A percentile compares a stretch with the other conserved stretches of the same genome.
These are phyloP conservation scores for Brachionus rubens DNA, from an alignment of 1,140 invertebrate species.

Conservation along the genomic window DNA sequence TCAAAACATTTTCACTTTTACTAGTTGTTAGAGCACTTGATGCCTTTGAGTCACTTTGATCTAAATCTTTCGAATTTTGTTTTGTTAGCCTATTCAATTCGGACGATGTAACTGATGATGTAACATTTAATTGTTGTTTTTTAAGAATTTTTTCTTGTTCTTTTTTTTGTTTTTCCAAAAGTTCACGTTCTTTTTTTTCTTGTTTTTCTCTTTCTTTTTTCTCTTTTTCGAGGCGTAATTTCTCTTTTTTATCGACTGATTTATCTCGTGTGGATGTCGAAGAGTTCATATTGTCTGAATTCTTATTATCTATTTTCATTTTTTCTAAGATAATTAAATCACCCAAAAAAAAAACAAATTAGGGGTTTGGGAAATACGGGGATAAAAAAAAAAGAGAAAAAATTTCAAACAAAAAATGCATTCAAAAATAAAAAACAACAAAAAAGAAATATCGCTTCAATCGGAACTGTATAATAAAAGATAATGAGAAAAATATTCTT, in stretches of 20 bases:
- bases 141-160: slow-evolving; percentile 3
- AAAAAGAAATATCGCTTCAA: too few species aligned
- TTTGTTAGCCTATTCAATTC: not conserved
- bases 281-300: slow-evolving; percentile 12
- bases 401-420: too few species aligned
- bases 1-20: slow-evolving; percentile 33
- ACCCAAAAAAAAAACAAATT: not conserved
- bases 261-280: not conserved
- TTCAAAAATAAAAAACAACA: too few species aligned
- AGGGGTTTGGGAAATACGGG: not conserved
- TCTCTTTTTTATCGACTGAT: slow-evolving; percentile 35
- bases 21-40: not conserved
- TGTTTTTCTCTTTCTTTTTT: slow-evolving; percentile 37
- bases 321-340: not conserved
- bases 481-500: too few species aligned
- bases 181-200: not conserved
- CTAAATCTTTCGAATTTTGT: slow-evolving; percentile 31
- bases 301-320: slow-evolving; percentile 40
- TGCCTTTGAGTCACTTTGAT: not conserved
- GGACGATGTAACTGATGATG: not conserved
- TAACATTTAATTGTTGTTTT: not conserved
- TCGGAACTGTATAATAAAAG: too few species aligned
- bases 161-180: slow-evolving; percentile 3
- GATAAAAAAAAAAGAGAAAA: not conserved
- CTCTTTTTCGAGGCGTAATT: slow-evolving; percentile 14